A percentile compares a stretch with the other conserved stretches of the same genome.
phyloP scores from a whole-genome alignment of 2,113 vertebrate species.

The Saguinus midas region DNA sequence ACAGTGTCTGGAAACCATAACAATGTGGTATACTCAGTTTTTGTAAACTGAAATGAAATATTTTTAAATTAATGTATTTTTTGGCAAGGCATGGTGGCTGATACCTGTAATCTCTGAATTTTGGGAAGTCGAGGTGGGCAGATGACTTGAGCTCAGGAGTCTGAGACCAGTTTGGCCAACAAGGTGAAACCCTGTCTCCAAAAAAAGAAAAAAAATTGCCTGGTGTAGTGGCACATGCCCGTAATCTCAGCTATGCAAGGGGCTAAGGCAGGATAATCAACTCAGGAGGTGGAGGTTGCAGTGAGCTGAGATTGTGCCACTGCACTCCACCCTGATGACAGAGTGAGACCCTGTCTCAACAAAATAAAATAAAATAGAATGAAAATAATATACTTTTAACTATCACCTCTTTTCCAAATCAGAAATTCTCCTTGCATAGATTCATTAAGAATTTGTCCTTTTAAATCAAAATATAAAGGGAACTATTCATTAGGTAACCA shows the following conservation, averaged over 20 bases:
- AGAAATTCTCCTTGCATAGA: not conserved
- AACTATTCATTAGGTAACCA: not conserved
- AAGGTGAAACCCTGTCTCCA: too few species aligned
- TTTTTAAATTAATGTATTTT: not conserved
- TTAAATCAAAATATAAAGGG: not conserved
- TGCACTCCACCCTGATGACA: not conserved
- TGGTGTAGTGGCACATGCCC: too few species aligned
- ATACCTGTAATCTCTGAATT: too few species aligned
- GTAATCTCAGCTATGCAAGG: too few species aligned
- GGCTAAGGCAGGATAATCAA: not conserved
- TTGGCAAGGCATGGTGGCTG: too few species aligned
- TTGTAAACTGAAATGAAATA: not conserved
- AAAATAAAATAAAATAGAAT: too few species aligned
- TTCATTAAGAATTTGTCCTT: not conserved
- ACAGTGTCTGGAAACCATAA: not conserved
- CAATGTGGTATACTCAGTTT: not conserved
- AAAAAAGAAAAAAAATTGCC: too few species aligned
- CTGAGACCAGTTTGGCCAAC: too few species aligned
- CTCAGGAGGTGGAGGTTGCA: not conserved
- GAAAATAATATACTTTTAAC: not conserved
- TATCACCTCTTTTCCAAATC: not conserved
- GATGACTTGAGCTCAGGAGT: too few species aligned
- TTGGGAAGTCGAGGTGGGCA: too few species aligned
- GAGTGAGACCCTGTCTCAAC: not conserved
- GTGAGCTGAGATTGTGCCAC: not conserved